A percentile compares a stretch with the other conserved stretches of the same genome.
phyloP scores from a whole-genome alignment of 2,888 invertebrate genomes.

The Griposia aprilina region DNA sequence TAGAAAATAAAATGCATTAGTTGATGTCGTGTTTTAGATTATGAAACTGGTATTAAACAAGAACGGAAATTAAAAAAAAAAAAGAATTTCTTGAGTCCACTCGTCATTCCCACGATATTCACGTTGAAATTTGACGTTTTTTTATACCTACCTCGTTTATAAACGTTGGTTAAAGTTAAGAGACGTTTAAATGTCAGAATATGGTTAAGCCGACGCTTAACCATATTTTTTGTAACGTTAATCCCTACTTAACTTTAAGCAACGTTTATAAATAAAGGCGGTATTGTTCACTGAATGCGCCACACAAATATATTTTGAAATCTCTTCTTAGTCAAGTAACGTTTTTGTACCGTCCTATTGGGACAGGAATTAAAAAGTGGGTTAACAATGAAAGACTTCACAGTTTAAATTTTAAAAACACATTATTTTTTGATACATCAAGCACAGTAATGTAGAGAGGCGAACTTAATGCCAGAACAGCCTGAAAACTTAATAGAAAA shows the following conservation, averaged over 20 bases:
- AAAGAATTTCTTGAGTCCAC: not conserved
- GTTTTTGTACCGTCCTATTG: not conserved
- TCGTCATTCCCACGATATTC: not conserved
- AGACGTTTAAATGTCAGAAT: not conserved
- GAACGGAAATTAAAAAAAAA: not conserved
- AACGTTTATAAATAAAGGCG: not conserved
- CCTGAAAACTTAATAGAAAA: not conserved
- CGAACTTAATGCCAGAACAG: not conserved
- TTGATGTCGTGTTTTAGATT: not conserved
- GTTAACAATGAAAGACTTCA: not conserved
- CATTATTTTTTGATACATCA: not conserved
- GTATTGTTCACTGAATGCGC: not conserved
- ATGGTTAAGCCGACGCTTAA: not conserved
- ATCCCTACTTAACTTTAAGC: not conserved
- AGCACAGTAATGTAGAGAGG: too few relatives aligned
- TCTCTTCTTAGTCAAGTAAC: not conserved
- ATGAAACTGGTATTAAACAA: not conserved
- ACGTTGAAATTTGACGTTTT: not conserved
- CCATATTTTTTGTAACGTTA: not conserved
- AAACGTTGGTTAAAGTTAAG: not conserved
- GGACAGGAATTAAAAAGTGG: too few relatives aligned
- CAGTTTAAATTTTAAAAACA: not conserved
- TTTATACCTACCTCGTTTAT: not conserved
- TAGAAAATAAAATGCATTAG: not conserved
- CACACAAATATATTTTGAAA: not conserved